Base-by-base conservation (phyloP, 2,888 invertebrate genomes). In the Erebia ligea region DNA sequence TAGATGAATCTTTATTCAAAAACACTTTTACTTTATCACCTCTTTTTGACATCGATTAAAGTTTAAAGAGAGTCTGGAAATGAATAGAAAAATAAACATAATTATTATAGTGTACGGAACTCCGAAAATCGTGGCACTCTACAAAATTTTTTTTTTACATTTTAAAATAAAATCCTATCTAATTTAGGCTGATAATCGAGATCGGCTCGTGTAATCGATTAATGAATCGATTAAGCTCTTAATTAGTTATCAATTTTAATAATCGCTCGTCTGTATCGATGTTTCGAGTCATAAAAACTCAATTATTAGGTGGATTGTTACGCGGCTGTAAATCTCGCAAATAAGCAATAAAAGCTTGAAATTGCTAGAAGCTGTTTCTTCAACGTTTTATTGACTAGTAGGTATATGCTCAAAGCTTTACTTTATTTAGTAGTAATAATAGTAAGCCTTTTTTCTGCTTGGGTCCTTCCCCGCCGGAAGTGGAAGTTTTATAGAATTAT, bases 201-300 rank as follows among this genome's bases (percentile, higher is more conserved):
- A 62, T 45, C 34, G 19, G 61, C n/a, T 48, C 76, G 73, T 77
- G 70, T 73, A 84, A 88, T 89, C 88, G 89, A 89, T 86, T 83
- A 84, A 85, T 84, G 82, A 83, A 81, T 83, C 84, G 85, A 83
- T 85, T 82, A 81, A 80, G 80, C 84, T 81, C 81, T 79, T 81
- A 83, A 87, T 88, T 85, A 83, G 79, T 80, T 82, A 83, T 82
- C 80, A 80, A 79, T 82, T 79, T 76, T 75, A 69, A 74, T 73
- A 73, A 72, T 61, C 69, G 59, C 56, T 73, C 70, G 68, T 71
- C 71, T 67, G 59, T 52, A 68, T 74, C 72, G 70, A 70, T 63
- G 64, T 65, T 66, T 70, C 67, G 71, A 40, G 59, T 70, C 61
- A 74, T 74, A 74, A 73, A 73, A 72, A 17, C 50, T 63, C 69